phyloP scores from a whole-genome alignment of 2,888 invertebrate genomes.

The Amphiduros pacificus region DNA sequence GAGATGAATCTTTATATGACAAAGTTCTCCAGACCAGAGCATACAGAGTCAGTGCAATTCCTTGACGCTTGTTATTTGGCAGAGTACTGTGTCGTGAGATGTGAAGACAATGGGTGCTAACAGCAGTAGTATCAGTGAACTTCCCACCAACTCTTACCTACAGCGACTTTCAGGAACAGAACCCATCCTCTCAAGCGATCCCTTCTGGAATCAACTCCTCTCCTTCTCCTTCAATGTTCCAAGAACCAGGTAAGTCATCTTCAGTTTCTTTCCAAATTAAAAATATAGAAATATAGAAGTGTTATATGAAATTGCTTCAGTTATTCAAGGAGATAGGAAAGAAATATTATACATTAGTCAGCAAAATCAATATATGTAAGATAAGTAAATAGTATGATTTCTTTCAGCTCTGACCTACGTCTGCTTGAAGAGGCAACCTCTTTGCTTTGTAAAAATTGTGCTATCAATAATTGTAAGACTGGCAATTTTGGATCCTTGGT shows the following conservation, averaged over 20 bases:
- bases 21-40: no score
- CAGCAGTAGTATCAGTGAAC: conserved; percentile 62
- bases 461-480: conserved; percentile 82
- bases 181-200: conserved; percentile 80
- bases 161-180: conserved; percentile 78
- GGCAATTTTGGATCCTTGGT: conserved; percentile 89
- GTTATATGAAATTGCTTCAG: not conserved
- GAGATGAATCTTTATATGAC: no score
- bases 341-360: not conserved
- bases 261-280: not conserved
- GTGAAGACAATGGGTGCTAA: conserved; percentile 60
- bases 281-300: not conserved
- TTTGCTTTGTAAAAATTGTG: conserved; percentile 72
- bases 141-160: conserved; percentile 78
- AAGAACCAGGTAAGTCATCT: conserved; percentile 62
- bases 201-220: conserved; percentile 91
- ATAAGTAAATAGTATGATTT: not conserved
- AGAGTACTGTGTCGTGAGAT: no score
- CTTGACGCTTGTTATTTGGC: no score
- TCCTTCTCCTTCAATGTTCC: conserved; percentile 88
- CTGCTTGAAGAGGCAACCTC: conserved; percentile 81
- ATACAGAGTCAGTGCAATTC: no score
- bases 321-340: not conserved
- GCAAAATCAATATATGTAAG: no score
- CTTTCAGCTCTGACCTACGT: conserved; percentile 74